phyloP scores from a whole-genome alignment of 92 coral and sea anemone genomes.

The Muricea muricata region DNA sequence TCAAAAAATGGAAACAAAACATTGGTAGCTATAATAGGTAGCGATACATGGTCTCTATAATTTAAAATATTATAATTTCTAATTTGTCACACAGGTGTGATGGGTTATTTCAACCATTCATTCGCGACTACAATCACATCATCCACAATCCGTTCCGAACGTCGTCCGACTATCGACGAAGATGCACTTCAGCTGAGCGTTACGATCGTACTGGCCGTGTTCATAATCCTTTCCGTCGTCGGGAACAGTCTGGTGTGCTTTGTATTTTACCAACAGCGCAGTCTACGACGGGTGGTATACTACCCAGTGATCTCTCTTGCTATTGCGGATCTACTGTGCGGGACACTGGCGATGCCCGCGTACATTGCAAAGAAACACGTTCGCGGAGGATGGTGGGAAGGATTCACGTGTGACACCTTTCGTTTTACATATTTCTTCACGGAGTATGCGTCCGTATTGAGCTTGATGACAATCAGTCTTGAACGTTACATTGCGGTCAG shows the following conservation, averaged over 20 bases:
- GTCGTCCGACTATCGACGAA: not conserved
- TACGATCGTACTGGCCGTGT: slow-evolving; percentile 54
- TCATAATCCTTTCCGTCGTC: slow-evolving; percentile 76
- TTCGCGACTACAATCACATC: not conserved
- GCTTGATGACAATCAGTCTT: slow-evolving; percentile 86
- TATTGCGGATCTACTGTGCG: slow-evolving; percentile 85
- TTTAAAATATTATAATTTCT: too few species aligned
- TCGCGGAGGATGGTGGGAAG: slow-evolving; percentile 47
- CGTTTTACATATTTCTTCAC: slow-evolving; percentile 90
- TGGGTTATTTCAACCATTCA: not conserved
- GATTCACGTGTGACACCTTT: slow-evolving; percentile 67
- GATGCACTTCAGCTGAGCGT: slow-evolving; percentile 2
- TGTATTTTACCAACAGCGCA: slow-evolving; percentile 83
- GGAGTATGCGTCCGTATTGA: slow-evolving; percentile 91
- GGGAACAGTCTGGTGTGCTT: slow-evolving; percentile 87
- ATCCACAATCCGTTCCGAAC: not conserved
- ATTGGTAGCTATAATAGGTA: too few species aligned
- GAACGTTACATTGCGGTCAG: slow-evolving; percentile 89
- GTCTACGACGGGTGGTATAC: slow-evolving; percentile 82
- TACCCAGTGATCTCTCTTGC: slow-evolving; percentile 87
- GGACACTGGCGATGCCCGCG: slow-evolving; percentile 90
- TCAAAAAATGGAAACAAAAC: too few species aligned
- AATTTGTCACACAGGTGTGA: not conserved
- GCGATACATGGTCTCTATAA: too few species aligned
- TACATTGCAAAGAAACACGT: slow-evolving; percentile 89